phyloP scores from a whole-genome alignment of 2,113 vertebrate species.

The Fulica atra region DNA sequence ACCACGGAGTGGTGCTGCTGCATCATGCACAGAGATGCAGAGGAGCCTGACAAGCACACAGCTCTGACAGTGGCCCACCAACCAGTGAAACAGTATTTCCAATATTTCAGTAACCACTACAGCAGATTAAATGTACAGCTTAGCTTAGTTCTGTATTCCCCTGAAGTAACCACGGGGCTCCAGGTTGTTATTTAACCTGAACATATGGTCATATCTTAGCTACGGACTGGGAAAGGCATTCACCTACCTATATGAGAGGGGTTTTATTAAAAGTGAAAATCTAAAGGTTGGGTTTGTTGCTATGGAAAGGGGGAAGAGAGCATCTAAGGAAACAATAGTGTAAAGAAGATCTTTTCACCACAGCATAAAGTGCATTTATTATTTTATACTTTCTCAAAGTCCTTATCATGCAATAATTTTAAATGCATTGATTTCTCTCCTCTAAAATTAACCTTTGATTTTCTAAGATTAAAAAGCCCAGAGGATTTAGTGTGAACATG shows the following conservation, averaged over 20 bases:
- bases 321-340: background rate
- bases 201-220: background rate
- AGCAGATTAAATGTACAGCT: background rate
- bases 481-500: background rate
- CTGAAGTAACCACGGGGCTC: background rate
- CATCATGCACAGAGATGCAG: fast-evolving
- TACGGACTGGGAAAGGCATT: background rate
- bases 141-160: background rate
- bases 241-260: fast-evolving
- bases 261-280: background rate
- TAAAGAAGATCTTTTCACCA: background rate
- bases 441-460: background rate
- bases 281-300: background rate
- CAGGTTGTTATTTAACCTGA: background rate
- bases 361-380: background rate
- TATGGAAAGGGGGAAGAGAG: background rate
- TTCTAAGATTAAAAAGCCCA: background rate
- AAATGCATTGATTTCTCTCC: background rate
- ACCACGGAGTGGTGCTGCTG: constrained; percentile 50
- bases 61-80: fast-evolving
- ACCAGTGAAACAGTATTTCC: fast-evolving
- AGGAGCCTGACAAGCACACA: background rate
- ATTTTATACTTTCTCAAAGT: background rate
- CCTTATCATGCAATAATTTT: background rate
- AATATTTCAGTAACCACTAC: fast-evolving